Percentiles rank a stretch among this genome's conserved stretches.
These are phyloP conservation scores for Pseudomyrmex cubaensis DNA, from an alignment of 1,140 invertebrate species.

Conservation along the genomic window DNA sequence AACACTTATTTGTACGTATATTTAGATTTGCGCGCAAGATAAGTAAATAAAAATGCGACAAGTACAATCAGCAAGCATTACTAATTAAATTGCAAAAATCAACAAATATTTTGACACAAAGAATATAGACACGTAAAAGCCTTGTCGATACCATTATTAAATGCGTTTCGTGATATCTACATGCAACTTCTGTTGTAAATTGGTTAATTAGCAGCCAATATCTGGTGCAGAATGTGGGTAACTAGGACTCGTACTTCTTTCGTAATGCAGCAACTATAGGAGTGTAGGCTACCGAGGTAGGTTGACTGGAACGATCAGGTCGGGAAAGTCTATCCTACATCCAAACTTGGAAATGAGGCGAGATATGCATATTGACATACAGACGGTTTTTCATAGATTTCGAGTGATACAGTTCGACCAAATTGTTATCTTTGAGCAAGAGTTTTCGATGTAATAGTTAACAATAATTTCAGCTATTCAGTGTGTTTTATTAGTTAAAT, in stretches of 20 bases:
- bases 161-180: not conserved
- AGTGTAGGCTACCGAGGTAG: conserved; percentile 69
- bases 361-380: conserved; percentile 22
- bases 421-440: not conserved
- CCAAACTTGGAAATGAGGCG: conserved; percentile 69
- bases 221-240: conserved; percentile 75
- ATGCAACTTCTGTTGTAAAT: conserved; percentile 46
- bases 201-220: conserved; percentile 72
- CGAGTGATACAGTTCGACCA: not conserved
- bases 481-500: conserved; percentile 64
- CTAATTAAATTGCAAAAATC: too few relatives aligned
- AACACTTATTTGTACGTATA: too few relatives aligned
- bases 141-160: too few relatives aligned
- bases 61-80: too few relatives aligned
- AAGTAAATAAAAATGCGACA: too few relatives aligned
- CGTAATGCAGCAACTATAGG: conserved; percentile 57
- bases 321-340: conserved; percentile 75
- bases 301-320: conserved; percentile 68
- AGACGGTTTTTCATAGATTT: conserved; percentile 3
- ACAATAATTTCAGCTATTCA: too few relatives aligned
- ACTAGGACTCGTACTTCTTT: conserved; percentile 77
- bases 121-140: too few relatives aligned
- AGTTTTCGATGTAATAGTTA: too few relatives aligned
- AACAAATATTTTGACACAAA: too few relatives aligned
- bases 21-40: too few relatives aligned